These are phyloP conservation scores for Ophion ellenae DNA, from an alignment of 2,888 invertebrate genomes.

Conservation along the genomic window DNA sequence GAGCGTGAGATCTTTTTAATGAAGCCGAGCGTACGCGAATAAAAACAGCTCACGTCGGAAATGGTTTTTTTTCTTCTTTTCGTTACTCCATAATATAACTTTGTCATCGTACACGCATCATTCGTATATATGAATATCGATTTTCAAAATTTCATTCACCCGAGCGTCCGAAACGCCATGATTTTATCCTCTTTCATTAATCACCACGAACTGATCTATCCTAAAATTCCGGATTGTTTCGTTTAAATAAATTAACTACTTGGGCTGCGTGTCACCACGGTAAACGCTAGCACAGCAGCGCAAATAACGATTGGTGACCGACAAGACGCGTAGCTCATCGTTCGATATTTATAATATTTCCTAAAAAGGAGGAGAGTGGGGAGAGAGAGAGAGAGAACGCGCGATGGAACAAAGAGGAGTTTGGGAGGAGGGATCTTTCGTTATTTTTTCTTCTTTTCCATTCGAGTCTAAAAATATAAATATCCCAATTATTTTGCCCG, in stretches of 20 bases:
- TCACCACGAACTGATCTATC: conserved; percentile 42
- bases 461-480: conserved; percentile 61
- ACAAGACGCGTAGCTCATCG: conserved; percentile 32
- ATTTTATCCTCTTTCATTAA: conserved; percentile 15
- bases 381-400: conserved; percentile 69
- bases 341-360: conserved; percentile 65
- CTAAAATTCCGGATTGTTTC: conserved; percentile 58
- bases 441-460: conserved; percentile 1
- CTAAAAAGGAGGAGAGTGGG: conserved; percentile 70
- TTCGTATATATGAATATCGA: conserved; percentile 33
- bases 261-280: conserved; percentile 72
- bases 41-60: background rate
- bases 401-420: conserved; percentile 66
- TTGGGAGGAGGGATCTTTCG: conserved; percentile 11
- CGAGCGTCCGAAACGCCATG: background rate
- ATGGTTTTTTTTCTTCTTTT: background rate
- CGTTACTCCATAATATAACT: conserved; percentile 40
- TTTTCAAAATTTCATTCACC: conserved; percentile 29
- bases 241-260: conserved; percentile 82
- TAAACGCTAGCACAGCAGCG: conserved; percentile 80
- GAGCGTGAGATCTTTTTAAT: conserved; percentile 59
- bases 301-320: conserved; percentile 60
- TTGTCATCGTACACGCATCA: conserved; percentile 29
- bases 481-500: conserved; percentile 76
- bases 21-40: conserved; percentile 28